Evolutionary conservation across 2,888 invertebrate species (phyloP).

Genomic region (Hydrotaea cyrtoneurina): DNA sequence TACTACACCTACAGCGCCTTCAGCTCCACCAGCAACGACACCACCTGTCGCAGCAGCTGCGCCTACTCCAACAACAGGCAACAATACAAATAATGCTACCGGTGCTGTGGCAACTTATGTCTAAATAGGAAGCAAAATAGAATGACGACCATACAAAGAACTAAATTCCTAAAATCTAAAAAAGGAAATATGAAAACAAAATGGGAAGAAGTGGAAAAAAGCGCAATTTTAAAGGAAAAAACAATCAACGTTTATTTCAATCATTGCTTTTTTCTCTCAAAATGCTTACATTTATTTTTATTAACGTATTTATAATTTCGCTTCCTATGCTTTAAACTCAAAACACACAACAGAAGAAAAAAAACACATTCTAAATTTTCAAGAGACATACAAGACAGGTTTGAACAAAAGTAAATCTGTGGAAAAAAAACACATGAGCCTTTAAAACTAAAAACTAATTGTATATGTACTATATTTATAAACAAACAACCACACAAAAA

Average conservation of each 20-base stretch:
- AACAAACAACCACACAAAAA: background rate
- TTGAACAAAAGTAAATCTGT: background rate
- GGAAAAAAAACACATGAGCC: slow-evolving; percentile 32
- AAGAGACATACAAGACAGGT: background rate
- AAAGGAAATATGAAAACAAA: background rate
- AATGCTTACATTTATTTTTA: slow-evolving; percentile 9
- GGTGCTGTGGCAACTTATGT: slow-evolving; percentile 84
- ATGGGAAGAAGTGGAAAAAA: background rate
- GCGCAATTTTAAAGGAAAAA: slow-evolving; percentile 6
- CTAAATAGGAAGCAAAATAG: background rate
- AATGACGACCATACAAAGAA: slow-evolving; percentile 22
- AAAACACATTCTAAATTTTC: slow-evolving; percentile 40
- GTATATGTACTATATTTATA: slow-evolving; percentile 20
- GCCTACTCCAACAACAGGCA: slow-evolving; percentile 76
- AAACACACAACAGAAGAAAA: slow-evolving; percentile 26
- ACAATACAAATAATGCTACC: background rate
- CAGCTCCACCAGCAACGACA: slow-evolving; percentile 74
- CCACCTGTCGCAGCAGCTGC: slow-evolving; percentile 79
- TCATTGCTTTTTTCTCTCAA: background rate
- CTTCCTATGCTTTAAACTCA: slow-evolving; percentile 21
- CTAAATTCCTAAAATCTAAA: slow-evolving; percentile 23
- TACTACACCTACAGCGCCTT: slow-evolving; percentile 79
- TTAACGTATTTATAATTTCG: background rate
- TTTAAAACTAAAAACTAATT: slow-evolving; percentile 28
- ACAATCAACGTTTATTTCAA: background rate